Evolutionary conservation across 2,888 invertebrate genomes (phyloP), one percentile per base, ranked within the genome.

Genomic region (Drosophila kokeensis): DNA sequence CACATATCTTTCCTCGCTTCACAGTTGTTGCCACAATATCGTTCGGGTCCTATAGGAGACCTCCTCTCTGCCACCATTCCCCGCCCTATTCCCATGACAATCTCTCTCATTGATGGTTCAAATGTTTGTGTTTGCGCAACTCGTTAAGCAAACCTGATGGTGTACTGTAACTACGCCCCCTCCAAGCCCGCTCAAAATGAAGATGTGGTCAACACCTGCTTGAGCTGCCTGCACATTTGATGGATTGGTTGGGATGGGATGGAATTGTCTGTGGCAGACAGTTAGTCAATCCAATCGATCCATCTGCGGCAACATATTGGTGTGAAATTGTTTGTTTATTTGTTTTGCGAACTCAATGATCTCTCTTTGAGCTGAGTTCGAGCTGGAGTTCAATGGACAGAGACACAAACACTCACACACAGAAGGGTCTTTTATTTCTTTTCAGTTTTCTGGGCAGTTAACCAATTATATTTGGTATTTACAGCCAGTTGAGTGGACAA

Each of bases 401-500:
- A 21, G 34, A 4, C 53, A 34, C 21, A 21, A 21, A 10, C 53
- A 53, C 32, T 30, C 30, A 38, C 34, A 45, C 38, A 67, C 42
- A 76, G 55, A 53, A 52, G 87, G 85, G 89, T 89, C 89, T 87
- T 77, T 82, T 81, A 85, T 85, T 77, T 75, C 72, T 76, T 73
- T 83, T 74, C 74, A 84, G 72, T 82, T 86, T 84, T 87, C 77
- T 86, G 85, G 83, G 76, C 80, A 87, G 85, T 87, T 84, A 73
- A 84, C 82, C 80, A 89, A 87, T 86, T 84, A 82, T 78, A 80
- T 86, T 87, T 86, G 85, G 87, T 87, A 89, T 86, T 89, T 89
- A 89, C 84, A 76, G 65, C 70, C 69, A 63, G 62, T 71, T 62
- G 80, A 75, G 62, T 72, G 64, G 63, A 45, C 55, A 52, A 27